Evolutionary conservation across 2,113 vertebrate genomes (phyloP), one percentile per base, ranked within the genome.

Genomic region (Microcebus jonahi): DNA sequence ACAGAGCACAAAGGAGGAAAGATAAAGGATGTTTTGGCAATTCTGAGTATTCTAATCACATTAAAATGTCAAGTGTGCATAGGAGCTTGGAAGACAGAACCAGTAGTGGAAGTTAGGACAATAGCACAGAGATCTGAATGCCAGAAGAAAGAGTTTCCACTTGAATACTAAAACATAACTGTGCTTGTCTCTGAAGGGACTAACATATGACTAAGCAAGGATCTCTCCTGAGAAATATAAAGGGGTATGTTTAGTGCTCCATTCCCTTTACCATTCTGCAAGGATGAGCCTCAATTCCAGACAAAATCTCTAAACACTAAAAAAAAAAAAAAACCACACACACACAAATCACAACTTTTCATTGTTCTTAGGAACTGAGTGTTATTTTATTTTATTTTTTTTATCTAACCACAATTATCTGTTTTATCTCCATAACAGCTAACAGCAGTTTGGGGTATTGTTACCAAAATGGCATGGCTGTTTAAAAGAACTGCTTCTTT

Each of bases 401-500:
- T 57, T 0, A 50, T 9, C 53, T 97, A 85, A 85, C 59, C 85
- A 67, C 79, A 86, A 90, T 48, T 89, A 95, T 76, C 75, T 91
- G 55, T 75, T 45, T 96, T 88, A 90, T 88, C 77, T 97, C 94
- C 45, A 20, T 57, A 96, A 63, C 31, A 71, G 15, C 4, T 57
- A 91, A 81, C 0, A 85, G 18, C 55, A 84, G 31, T 85, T 86
- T 73, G 34, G 27, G 76, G 36, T 79, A 50, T 11, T 59, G 9
- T 80, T 83, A 42, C 65, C 82, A 83, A 93, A n/a, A 67, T 36
- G 7, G 10, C 11, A 1, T 4, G 3, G 39, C 59, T 92, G 39
- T 90, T 67, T 61, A 81, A 90, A 90, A 88, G 61, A 95, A 83
- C 17, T 25, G 3, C 80, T 81, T 84, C 68, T 94, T 79, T 76